phyloP scores from a whole-genome alignment of 2,888 invertebrate genomes.

The Acrocera orbiculus region DNA sequence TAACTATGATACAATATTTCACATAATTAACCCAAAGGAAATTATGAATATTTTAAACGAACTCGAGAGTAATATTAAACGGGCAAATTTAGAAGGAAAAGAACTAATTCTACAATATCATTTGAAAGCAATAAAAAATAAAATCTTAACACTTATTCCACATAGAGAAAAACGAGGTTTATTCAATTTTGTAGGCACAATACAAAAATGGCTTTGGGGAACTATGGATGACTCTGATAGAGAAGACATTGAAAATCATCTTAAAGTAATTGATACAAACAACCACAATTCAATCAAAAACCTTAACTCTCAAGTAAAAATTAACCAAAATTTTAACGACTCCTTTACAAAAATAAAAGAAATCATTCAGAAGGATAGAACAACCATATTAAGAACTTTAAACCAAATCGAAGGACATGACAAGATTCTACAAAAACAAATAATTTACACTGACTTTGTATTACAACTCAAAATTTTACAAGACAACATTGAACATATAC shows the following conservation, averaged over 20 bases:
- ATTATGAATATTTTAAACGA: background rate
- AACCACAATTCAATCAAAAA: slow-evolving; percentile 3
- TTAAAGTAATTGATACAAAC: slow-evolving; percentile 3
- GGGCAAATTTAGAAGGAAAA: background rate
- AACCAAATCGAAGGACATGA: background rate
- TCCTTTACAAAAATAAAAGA: background rate
- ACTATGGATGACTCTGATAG: slow-evolving; percentile 1
- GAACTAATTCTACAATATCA: background rate
- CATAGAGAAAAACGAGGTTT: slow-evolving; percentile 4
- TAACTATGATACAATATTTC: background rate
- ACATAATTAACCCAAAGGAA: slow-evolving; percentile 1
- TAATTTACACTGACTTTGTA: slow-evolving; percentile 1
- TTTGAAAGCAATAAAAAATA: background rate
- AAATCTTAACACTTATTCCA: background rate
- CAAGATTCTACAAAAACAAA: background rate
- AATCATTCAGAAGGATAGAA: slow-evolving; percentile 2
- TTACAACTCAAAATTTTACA: no score
- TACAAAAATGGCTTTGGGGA: slow-evolving; percentile 4
- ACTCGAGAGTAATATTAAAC: background rate
- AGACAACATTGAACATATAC: no score
- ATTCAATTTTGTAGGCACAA: slow-evolving; percentile 1
- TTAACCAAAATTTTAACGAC: slow-evolving; percentile 1
- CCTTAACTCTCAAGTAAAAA: slow-evolving; percentile 4
- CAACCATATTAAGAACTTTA: background rate
- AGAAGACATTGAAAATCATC: slow-evolving; percentile 3